Conservation (phyloP, 2,888 invertebrate species). For the Trissonchulus latispiculum region DNA sequence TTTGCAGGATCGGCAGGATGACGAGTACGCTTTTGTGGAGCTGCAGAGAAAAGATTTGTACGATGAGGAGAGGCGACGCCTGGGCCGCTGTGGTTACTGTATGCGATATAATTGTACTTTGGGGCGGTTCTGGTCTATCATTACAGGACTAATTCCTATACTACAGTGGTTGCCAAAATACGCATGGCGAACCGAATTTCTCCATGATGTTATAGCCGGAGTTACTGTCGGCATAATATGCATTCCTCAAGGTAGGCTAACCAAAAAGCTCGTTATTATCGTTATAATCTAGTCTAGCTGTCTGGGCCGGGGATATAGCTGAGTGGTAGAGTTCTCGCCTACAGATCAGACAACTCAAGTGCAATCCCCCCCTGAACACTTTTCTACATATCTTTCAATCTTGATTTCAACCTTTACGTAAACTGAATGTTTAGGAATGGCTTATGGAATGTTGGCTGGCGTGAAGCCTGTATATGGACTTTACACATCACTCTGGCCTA, state of each 20-base stretch:
- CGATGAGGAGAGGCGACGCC: not conserved
- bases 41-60: not conserved
- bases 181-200: not conserved
- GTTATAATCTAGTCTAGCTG: no score
- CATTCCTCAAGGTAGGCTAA: not conserved
- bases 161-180: not conserved
- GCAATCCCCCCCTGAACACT: no score
- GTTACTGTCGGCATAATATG: not conserved
- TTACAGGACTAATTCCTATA: not conserved
- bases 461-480: constrained; percentile 25
- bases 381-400: no score
- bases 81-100: not conserved
- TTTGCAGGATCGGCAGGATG: not conserved
- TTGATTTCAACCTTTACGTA: no score
- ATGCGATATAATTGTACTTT: not conserved
- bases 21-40: not conserved
- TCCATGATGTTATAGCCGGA: not conserved
- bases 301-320: no score
- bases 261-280: no score
- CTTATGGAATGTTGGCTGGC: constrained; percentile 24
- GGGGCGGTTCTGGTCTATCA: not conserved
- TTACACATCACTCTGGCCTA: constrained; percentile 25
- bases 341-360: no score
- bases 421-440: constrained; percentile 25
- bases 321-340: no score